Evolutionary conservation across 1,140 invertebrate species (phyloP).

Genomic region (Sycophila sp.): DNA sequence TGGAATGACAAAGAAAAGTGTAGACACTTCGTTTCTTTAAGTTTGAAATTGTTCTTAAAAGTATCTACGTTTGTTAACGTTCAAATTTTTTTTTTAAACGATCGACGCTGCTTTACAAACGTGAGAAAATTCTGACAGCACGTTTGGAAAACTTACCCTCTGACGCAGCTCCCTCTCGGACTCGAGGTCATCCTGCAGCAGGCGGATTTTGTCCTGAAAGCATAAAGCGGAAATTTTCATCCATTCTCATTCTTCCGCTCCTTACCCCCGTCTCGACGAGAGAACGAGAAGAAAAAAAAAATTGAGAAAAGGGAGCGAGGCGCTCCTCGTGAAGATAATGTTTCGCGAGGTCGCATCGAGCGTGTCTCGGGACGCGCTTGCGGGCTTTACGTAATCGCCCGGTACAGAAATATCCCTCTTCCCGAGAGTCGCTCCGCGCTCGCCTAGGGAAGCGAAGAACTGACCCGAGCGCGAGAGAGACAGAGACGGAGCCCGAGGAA

Average conservation of each 20-base stretch:
- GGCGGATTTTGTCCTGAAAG: constrained; percentile 96
- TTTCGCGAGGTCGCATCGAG: constrained; percentile 26
- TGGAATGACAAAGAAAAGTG: too few species aligned
- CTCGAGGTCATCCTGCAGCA: constrained; percentile 97
- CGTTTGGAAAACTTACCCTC: constrained; percentile 80
- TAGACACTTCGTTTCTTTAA: too few species aligned
- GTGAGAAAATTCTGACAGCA: background rate
- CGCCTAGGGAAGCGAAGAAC: constrained; percentile 19
- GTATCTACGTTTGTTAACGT: too few species aligned
- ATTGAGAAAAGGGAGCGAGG: constrained; percentile 3
- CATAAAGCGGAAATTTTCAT: constrained; percentile 43
- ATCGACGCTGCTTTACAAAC: background rate
- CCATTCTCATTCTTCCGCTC: background rate
- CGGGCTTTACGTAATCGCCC: constrained; percentile 48
- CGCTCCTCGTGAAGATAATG: background rate
- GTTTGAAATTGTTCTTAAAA: too few species aligned
- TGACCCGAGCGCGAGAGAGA: background rate
- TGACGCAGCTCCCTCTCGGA: constrained; percentile 95
- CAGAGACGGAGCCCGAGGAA: background rate
- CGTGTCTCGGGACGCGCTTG: constrained; percentile 27
- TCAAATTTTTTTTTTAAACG: too few species aligned
- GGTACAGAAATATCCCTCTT: constrained; percentile 25
- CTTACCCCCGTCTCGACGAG: background rate
- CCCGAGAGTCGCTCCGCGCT: background rate
- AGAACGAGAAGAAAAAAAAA: background rate